Conservation (phyloP, 2,797 vertebrate genomes). For the Syndactyla subalaris region DNA sequence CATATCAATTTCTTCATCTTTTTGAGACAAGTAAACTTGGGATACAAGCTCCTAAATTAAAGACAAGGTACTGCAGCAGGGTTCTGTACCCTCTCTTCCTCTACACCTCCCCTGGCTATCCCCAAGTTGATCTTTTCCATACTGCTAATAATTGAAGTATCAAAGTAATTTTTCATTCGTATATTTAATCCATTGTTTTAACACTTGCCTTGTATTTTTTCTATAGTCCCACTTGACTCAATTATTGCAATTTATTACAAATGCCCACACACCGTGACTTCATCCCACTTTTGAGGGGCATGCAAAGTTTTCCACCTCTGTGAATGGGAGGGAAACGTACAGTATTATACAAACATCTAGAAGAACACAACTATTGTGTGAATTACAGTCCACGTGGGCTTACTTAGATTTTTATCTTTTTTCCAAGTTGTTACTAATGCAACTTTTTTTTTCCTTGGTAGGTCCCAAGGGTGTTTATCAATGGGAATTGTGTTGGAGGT, state of each 20-base stretch:
- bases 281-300: not conserved
- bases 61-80: not conserved
- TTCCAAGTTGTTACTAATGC: not conserved
- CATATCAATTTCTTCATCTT: not conserved
- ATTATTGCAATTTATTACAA: not conserved
- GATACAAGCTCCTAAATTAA: not conserved
- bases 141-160: not conserved
- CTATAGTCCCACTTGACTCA: not conserved
- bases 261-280: not conserved
- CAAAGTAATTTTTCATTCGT: not conserved
- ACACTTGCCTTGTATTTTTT: not conserved
- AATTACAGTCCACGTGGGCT: not conserved
- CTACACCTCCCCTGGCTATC: not conserved
- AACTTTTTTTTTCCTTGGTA: slow-evolving; percentile 54
- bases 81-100: not conserved
- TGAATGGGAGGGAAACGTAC: not conserved
- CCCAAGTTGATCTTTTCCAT: not conserved
- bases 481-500: slow-evolving; percentile 92
- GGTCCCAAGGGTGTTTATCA: slow-evolving; percentile 97
- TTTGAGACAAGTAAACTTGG: not conserved
- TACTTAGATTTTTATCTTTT: not conserved
- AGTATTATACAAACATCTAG: not conserved
- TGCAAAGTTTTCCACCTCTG: not conserved
- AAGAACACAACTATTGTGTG: not conserved
- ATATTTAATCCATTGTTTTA: not conserved